These are phyloP conservation scores for Drosophila lacertosa DNA, from an alignment of 1,140 invertebrate species.

Conservation along the genomic window DNA sequence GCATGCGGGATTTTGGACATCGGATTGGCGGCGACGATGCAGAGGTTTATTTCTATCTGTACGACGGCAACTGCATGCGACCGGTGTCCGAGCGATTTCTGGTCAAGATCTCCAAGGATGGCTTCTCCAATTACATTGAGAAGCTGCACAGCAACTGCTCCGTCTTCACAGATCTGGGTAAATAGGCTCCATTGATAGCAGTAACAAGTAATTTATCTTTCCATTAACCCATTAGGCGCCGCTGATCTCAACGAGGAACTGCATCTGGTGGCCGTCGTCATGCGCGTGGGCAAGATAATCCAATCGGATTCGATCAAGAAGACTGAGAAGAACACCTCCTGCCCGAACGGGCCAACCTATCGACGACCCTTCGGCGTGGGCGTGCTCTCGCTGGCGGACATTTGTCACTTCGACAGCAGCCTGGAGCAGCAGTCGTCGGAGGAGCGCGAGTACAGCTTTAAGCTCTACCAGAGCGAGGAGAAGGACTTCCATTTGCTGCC, in stretches of 20 bases:
- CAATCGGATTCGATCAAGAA: conserved; percentile 90
- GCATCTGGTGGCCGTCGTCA: conserved; percentile 94
- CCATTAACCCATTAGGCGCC: too few species aligned
- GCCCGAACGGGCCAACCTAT: conserved; percentile 83
- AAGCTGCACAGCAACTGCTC: conserved; percentile 94
- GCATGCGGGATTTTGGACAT: conserved; percentile 94
- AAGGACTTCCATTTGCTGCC: conserved; percentile 96
- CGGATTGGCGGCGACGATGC: conserved; percentile 94
- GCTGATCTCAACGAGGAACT: conserved; percentile 92
- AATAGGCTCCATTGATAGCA: too few species aligned
- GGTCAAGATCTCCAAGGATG: conserved; percentile 94
- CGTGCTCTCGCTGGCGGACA: conserved; percentile 88
- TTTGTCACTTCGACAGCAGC: conserved; percentile 86
- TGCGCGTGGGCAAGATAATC: conserved; percentile 94
- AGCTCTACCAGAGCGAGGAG: conserved; percentile 93
- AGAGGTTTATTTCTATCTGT: conserved; percentile 94
- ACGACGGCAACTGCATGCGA: conserved; percentile 89
- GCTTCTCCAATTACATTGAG: conserved; percentile 94
- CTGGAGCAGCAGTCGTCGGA: conserved; percentile 85
- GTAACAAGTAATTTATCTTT: too few species aligned
- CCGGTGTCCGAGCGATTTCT: conserved; percentile 94
- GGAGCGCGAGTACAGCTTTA: conserved; percentile 90
- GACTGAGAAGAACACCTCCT: conserved; percentile 84
- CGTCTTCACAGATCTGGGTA: conserved; percentile 90
- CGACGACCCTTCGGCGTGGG: conserved; percentile 93